Percentiles rank a stretch among this genome's conserved stretches.
phyloP scores from a whole-genome alignment of 2,888 invertebrate genomes.

The Epistrophella euchroma region DNA sequence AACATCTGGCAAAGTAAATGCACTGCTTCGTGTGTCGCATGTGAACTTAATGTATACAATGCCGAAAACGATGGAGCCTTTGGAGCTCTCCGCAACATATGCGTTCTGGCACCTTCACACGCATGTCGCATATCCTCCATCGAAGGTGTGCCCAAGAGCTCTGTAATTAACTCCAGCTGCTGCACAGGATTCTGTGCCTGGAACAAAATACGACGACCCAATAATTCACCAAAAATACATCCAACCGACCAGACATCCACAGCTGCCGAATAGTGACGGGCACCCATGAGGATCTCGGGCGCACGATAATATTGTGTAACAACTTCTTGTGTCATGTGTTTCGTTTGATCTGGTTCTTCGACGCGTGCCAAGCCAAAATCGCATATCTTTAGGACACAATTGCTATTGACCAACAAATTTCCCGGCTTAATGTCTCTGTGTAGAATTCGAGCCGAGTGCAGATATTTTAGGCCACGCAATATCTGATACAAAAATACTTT shows the following conservation, averaged over 20 bases:
- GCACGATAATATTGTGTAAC: constrained; percentile 99
- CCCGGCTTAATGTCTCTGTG: constrained; percentile 99
- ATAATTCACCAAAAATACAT: constrained; percentile 99
- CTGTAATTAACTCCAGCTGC: constrained; percentile 98
- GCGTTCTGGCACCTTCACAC: constrained; percentile 96
- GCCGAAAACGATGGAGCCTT: constrained; percentile 95
- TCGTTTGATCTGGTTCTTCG: constrained; percentile 96
- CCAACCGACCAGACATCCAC: constrained; percentile 99
- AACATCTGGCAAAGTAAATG: constrained; percentile 98
- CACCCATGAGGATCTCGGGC: constrained; percentile 99
- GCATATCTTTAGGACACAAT: constrained; percentile 99
- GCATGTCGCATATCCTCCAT: constrained; percentile 98
- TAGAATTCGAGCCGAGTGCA: constrained; percentile 98
- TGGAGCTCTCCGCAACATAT: constrained; percentile 94
- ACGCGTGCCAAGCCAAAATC: constrained; percentile 99
- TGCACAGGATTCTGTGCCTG: constrained; percentile 99
- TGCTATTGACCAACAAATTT: constrained; percentile 99
- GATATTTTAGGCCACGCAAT: constrained; percentile 99
- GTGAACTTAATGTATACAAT: constrained; percentile 95
- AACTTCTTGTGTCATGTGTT: constrained; percentile 99
- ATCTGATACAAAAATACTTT: constrained; percentile 99
- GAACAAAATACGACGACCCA: constrained; percentile 97
- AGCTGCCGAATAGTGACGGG: constrained; percentile 97
- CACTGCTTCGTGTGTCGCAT: constrained; percentile 99
- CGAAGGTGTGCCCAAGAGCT: constrained; percentile 97